Percentiles rank a stretch among this genome's conserved stretches.
These are phyloP conservation scores for Drosophila kokeensis DNA, from an alignment of 2,888 invertebrate species.

Conservation along the genomic window DNA sequence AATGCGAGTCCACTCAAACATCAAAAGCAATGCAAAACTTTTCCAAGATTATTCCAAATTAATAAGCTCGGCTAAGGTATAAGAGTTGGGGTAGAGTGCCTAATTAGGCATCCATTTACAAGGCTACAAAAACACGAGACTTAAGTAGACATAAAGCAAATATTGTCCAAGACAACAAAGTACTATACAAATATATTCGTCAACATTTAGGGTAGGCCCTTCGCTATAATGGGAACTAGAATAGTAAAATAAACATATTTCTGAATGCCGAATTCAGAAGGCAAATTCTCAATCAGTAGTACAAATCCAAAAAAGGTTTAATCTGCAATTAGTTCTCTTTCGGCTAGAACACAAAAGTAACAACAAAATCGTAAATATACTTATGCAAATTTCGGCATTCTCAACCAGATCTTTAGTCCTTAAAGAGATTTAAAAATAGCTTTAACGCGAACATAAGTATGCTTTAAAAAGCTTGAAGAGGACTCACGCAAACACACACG, in stretches of 20 bases:
- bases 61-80: conserved; percentile 22
- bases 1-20: conserved; percentile 36
- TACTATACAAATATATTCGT: not conserved
- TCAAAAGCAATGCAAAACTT: conserved; percentile 45
- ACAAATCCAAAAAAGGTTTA: not conserved
- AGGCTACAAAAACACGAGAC: not conserved
- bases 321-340: not conserved
- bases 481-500: conserved; percentile 22
- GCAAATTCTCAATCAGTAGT: not conserved
- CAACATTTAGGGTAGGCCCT: not conserved
- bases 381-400: not conserved
- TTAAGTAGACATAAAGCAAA: conserved; percentile 6
- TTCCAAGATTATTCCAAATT: conserved; percentile 23
- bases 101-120: conserved; percentile 32
- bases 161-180: not conserved
- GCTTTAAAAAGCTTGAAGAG: conserved; percentile 32
- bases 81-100: not conserved
- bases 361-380: not conserved
- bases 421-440: conserved; percentile 60
- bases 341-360: not conserved
- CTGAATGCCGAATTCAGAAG: not conserved
- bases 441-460: conserved; percentile 60
- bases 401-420: not conserved
- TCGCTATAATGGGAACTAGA: not conserved
- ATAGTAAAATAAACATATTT: not conserved